phyloP scores from a whole-genome alignment of 30 jellyfish, hydroid and myxozoan genomes.

The Calvadosia cruxmelitensis region DNA sequence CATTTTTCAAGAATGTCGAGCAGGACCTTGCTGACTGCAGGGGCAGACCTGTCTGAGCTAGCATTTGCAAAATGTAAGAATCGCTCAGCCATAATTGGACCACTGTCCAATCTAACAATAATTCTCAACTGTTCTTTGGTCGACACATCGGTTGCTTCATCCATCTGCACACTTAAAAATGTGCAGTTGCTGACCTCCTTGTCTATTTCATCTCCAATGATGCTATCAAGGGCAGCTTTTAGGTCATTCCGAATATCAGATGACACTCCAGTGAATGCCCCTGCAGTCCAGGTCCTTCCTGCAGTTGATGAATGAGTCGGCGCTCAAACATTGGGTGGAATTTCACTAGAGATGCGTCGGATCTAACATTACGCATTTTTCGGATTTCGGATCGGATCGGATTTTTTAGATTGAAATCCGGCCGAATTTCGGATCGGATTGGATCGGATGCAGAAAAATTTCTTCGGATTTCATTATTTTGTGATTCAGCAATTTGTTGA shows the following conservation, averaged over 20 bases:
- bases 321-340: constrained; percentile 39
- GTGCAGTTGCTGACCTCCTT: constrained; percentile 16
- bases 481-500: too few relatives aligned
- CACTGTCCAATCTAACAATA: too few relatives aligned
- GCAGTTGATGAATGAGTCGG: constrained; percentile 6
- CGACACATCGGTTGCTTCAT: constrained; percentile 38
- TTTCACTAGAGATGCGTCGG: constrained; percentile 20
- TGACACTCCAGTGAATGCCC: constrained; percentile 40
- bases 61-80: constrained; percentile 13
- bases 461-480: too few relatives aligned
- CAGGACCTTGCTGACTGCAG: constrained; percentile 19
- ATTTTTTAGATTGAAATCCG: too few relatives aligned
- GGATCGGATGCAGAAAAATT: too few relatives aligned
- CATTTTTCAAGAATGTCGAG: constrained; percentile 1
- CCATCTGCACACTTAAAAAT: constrained; percentile 26
- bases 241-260: constrained; percentile 33
- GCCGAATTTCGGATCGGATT: too few relatives aligned
- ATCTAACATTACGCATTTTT: too few relatives aligned
- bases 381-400: too few relatives aligned
- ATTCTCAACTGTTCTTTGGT: constrained; percentile 33
- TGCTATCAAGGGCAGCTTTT: constrained; percentile 4
- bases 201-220: constrained; percentile 15
- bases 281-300: constrained; percentile 9
- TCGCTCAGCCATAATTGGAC: constrained; percentile 35
- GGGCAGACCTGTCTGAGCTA: constrained; percentile 18